Evolutionary conservation across 2,888 invertebrate species (phyloP).

Genomic region (Nomada ruficornis): DNA sequence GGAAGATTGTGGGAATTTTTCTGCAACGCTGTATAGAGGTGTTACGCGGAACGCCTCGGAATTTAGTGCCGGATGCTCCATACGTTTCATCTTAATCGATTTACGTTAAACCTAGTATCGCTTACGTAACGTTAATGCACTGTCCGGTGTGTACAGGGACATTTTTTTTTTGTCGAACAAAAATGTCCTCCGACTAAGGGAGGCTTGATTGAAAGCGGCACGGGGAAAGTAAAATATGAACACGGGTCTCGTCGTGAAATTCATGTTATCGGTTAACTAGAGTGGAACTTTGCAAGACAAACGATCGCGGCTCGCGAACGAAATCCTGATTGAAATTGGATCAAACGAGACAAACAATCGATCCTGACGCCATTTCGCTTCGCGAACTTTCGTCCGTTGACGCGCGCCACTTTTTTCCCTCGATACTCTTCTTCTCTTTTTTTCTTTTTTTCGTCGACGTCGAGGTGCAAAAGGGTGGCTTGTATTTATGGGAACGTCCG

Average conservation of each 20-base stretch:
- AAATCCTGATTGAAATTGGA: conserved; percentile 72
- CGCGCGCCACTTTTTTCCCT: not conserved
- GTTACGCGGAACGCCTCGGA: conserved; percentile 18
- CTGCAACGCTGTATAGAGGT: not conserved
- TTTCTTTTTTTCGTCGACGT: not conserved
- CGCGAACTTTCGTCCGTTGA: conserved; percentile 14
- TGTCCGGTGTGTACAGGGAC: too few relatives aligned
- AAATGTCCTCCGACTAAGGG: conserved; percentile 15
- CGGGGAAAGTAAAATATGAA: conserved; percentile 63
- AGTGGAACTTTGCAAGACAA: conserved; percentile 66
- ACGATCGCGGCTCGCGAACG: conserved; percentile 55
- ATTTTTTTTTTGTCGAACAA: too few relatives aligned
- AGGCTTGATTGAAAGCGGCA: conserved; percentile 46
- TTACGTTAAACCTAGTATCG: too few relatives aligned
- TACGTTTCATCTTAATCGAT: too few relatives aligned
- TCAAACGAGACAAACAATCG: conserved; percentile 70
- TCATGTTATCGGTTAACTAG: conserved; percentile 50
- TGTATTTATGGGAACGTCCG: conserved; percentile 52
- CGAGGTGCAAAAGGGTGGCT: conserved; percentile 25
- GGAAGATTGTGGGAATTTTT: conserved; percentile 48
- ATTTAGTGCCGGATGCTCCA: not conserved
- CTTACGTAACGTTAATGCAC: too few relatives aligned
- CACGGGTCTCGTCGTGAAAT: conserved; percentile 52
- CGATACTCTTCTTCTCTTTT: conserved; percentile 2
- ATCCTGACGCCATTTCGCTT: conserved; percentile 41